Conservation (phyloP, 2,797 vertebrate genomes). For the Hylomyscus alleni region DNA sequence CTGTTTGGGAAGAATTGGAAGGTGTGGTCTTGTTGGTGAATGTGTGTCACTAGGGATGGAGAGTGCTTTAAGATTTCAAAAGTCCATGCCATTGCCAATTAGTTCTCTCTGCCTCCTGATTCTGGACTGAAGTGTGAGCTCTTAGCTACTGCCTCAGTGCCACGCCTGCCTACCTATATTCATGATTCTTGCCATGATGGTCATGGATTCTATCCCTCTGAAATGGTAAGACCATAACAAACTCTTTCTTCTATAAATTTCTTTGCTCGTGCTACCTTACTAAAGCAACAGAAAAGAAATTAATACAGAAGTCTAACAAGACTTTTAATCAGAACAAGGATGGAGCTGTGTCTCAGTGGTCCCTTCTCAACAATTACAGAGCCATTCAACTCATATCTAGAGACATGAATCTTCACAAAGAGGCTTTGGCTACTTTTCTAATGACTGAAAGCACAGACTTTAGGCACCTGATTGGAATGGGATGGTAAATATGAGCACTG, state of each 20-base stretch:
- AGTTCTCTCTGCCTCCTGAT: background rate
- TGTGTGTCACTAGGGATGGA: background rate
- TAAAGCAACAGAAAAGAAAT: background rate
- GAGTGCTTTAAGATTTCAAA: background rate
- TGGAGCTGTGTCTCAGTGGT: background rate
- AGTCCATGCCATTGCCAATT: background rate
- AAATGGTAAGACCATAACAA: background rate
- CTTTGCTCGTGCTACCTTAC: background rate
- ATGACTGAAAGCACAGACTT: background rate
- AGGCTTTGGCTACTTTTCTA: background rate
- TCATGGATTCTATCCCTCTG: background rate
- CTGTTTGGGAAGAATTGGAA: background rate
- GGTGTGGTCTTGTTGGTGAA: background rate
- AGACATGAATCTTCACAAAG: background rate
- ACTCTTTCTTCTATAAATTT: background rate
- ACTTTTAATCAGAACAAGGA: background rate
- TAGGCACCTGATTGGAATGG: background rate
- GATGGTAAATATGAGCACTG: rapidly evolving
- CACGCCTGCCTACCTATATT: no score
- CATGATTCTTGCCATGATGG: background rate
- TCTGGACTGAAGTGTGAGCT: background rate
- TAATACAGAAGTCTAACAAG: background rate
- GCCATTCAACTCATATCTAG: background rate
- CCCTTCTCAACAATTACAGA: background rate
- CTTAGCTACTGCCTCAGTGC: no score